Evolutionary conservation across 2,888 invertebrate species (phyloP).

Genomic region (Clanis bilineata): DNA sequence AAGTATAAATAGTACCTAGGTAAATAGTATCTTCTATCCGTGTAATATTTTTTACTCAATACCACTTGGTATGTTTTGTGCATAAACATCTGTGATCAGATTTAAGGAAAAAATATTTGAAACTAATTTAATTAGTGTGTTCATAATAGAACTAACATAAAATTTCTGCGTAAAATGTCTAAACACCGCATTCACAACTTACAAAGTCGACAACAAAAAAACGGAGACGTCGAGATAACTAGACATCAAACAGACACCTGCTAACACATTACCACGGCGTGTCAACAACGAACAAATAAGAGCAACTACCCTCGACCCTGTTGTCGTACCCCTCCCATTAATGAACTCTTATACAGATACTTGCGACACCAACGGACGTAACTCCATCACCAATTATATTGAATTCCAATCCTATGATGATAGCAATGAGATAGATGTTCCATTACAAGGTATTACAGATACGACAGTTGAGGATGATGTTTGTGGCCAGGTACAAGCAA

Average conservation of each 20-base stretch:
- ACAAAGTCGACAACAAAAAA: neutral
- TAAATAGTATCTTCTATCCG: too few relatives aligned
- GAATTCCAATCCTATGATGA: neutral
- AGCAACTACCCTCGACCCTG: conserved; percentile 17
- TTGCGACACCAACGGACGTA: neutral
- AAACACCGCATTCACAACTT: neutral
- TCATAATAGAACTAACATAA: neutral
- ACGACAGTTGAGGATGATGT: neutral
- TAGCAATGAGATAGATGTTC: neutral
- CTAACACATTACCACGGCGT: neutral
- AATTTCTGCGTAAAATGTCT: neutral
- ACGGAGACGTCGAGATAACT: neutral
- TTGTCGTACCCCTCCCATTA: conserved; percentile 6
- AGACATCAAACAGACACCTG: neutral
- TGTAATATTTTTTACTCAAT: too few relatives aligned
- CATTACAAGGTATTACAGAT: neutral
- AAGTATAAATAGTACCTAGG: too few relatives aligned
- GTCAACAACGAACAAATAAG: conserved; percentile 2
- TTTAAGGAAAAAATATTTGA: too few relatives aligned
- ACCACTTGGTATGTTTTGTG: too few relatives aligned
- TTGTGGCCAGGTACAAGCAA: neutral
- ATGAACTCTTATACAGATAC: conserved; percentile 7
- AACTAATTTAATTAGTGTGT: too few relatives aligned
- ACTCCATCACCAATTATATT: neutral
- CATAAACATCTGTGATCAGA: too few relatives aligned